Conservation (phyloP, 2,888 invertebrate species). For the Ormyrus nitidulus region DNA sequence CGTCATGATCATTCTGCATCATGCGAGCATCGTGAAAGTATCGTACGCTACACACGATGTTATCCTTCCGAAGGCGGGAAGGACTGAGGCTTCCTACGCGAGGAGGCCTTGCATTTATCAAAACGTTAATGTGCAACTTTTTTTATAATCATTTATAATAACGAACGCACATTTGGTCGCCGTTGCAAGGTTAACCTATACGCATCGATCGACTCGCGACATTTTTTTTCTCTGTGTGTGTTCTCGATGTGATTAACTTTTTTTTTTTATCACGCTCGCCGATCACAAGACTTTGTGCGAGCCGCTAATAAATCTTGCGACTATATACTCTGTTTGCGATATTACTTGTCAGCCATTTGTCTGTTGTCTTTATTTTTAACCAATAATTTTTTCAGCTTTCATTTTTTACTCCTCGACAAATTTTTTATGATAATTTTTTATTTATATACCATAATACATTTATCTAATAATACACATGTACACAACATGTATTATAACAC, state of each 20-base stretch:
- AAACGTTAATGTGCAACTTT: neutral
- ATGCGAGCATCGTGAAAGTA: slow-evolving; percentile 55
- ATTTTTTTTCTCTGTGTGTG: slow-evolving; percentile 22
- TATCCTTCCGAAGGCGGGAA: slow-evolving; percentile 49
- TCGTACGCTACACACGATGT: slow-evolving; percentile 53
- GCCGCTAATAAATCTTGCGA: slow-evolving; percentile 39
- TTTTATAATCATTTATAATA: slow-evolving; percentile 5
- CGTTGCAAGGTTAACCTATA: slow-evolving; percentile 29
- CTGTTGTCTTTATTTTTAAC: slow-evolving; percentile 41
- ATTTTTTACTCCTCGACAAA: slow-evolving; percentile 22
- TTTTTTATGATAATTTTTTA: slow-evolving; percentile 25
- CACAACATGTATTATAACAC: slow-evolving; percentile 24
- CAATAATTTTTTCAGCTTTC: slow-evolving; percentile 41
- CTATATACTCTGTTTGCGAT: neutral
- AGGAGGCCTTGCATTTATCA: slow-evolving; percentile 19
- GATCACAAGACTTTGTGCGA: slow-evolving; percentile 48
- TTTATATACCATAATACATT: neutral
- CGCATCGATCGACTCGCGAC: slow-evolving; percentile 17
- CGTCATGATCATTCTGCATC: slow-evolving; percentile 27
- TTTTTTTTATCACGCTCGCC: slow-evolving; percentile 41
- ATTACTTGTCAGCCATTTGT: slow-evolving; percentile 14
- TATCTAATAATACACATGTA: neutral
- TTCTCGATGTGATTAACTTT: slow-evolving; percentile 52
- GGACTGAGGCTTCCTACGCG: slow-evolving; percentile 33
- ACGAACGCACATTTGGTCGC: slow-evolving; percentile 25